Percentiles rank a stretch among this genome's conserved stretches.
Evolutionary conservation across 2,888 invertebrate species (phyloP).

Genomic region (Drymonia ruficornis): DNA sequence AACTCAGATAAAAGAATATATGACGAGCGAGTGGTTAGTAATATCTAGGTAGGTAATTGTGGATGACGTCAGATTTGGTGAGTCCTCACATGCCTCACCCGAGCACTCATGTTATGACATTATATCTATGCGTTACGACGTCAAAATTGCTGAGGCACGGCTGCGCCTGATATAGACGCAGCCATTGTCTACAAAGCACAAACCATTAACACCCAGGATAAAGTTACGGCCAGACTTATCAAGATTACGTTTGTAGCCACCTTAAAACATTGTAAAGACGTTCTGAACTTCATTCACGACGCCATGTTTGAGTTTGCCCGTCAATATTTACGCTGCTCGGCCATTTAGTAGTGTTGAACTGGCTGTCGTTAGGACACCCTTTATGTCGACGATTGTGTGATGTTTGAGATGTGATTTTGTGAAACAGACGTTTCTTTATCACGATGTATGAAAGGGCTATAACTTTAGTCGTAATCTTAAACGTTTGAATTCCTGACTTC

Average conservation of each 20-base stretch:
- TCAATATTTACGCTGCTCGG: slow-evolving; percentile 35
- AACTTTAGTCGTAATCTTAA: no score
- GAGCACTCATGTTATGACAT: no score
- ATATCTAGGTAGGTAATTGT: no score
- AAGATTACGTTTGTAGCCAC: neutral
- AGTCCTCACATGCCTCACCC: no score
- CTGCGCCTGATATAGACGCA: no score
- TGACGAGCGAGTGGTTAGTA: no score
- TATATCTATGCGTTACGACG: no score
- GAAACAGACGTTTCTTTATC: neutral
- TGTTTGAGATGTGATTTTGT: slow-evolving; percentile 5
- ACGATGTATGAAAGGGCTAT: neutral
- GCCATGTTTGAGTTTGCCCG: slow-evolving; percentile 24
- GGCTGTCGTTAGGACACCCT: slow-evolving; percentile 34
- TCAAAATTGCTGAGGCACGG: no score
- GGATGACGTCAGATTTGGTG: no score
- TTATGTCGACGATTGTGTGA: slow-evolving; percentile 13
- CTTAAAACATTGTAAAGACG: slow-evolving; percentile 31
- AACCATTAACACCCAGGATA: no score
- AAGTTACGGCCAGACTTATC: neutral
- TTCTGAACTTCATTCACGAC: slow-evolving; percentile 30
- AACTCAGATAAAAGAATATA: no score
- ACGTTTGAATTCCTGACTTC: neutral
- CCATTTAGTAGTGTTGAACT: slow-evolving; percentile 30
- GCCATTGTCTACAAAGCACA: no score